A percentile compares a stretch with the other conserved stretches of the same genome.
phyloP scores from a whole-genome alignment of 2,113 vertebrate genomes.

The Neomonachus schauinslandi region DNA sequence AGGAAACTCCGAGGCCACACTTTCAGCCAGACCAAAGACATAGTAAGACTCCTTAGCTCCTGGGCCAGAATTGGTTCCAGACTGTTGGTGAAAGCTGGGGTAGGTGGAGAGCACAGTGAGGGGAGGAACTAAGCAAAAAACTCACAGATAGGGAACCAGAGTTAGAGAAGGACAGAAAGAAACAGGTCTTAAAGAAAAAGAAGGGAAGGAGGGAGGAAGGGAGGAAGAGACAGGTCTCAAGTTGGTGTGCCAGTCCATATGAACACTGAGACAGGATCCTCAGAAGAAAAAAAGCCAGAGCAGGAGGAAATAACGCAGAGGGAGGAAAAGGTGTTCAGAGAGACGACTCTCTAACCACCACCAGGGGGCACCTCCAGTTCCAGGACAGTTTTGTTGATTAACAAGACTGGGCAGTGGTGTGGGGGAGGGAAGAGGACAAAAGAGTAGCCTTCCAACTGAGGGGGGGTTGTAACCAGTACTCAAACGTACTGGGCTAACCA shows the following conservation, averaged over 20 bases:
- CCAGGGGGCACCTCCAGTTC: not conserved
- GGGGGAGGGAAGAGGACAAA: not conserved
- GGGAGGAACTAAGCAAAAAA: not conserved
- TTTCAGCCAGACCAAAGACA: not conserved
- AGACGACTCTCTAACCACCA: not conserved
- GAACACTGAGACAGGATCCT: not conserved
- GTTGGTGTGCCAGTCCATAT: rapidly evolving
- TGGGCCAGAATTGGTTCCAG: not conserved
- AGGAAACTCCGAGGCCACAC: not conserved
- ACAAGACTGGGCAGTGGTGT: not conserved
- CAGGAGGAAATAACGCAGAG: not conserved
- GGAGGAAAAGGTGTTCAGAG: not conserved
- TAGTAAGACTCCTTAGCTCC: not conserved
- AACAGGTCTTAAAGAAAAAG: not conserved
- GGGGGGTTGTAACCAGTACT: not conserved
- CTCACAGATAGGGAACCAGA: not conserved
- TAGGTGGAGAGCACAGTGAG: not conserved
- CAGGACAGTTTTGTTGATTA: slow-evolving; percentile 18
- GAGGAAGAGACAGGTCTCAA: not conserved
- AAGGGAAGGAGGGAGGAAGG: not conserved
- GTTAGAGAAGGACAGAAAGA: not conserved
- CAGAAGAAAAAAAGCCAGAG: not conserved
- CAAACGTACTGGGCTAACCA: not conserved
- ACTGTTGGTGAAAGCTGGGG: not conserved
- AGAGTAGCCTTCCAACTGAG: not conserved